Evolutionary conservation across 2,113 vertebrate species (phyloP).

Genomic region (Fregata magnificens): DNA sequence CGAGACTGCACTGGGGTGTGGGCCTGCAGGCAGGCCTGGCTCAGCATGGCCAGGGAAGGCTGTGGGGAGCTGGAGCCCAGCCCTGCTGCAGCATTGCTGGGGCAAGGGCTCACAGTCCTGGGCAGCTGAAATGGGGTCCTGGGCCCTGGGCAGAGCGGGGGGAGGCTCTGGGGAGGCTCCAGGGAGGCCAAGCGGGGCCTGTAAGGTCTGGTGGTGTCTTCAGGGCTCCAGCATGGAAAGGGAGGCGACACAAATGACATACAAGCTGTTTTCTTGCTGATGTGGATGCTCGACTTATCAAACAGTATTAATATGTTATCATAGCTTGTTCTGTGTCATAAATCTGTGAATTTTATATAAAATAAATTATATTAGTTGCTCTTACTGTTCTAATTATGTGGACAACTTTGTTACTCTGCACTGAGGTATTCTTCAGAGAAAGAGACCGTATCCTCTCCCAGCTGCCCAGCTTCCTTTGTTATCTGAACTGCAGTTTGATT

Average conservation of each 20-base stretch:
- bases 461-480: background rate
- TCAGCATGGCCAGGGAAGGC: rapidly evolving
- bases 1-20: rapidly evolving
- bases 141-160: rapidly evolving
- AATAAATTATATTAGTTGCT: background rate
- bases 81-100: background rate
- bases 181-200: rapidly evolving
- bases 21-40: rapidly evolving
- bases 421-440: background rate
- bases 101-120: background rate
- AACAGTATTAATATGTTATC: background rate
- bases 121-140: background rate
- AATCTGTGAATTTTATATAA: background rate
- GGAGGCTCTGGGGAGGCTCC: background rate
- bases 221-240: background rate
- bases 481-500: background rate
- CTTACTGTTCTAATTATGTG: background rate
- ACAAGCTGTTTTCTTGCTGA: background rate
- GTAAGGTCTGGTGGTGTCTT: background rate
- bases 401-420: background rate
- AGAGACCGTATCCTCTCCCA: rapidly evolving
- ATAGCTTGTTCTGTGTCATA: background rate
- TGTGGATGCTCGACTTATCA: background rate
- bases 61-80: rapidly evolving
- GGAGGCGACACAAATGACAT: background rate